Evolutionary conservation across 2,888 invertebrate species (phyloP), one percentile per base, ranked within the genome.

Genomic region (Cheilosia scutellata): DNA sequence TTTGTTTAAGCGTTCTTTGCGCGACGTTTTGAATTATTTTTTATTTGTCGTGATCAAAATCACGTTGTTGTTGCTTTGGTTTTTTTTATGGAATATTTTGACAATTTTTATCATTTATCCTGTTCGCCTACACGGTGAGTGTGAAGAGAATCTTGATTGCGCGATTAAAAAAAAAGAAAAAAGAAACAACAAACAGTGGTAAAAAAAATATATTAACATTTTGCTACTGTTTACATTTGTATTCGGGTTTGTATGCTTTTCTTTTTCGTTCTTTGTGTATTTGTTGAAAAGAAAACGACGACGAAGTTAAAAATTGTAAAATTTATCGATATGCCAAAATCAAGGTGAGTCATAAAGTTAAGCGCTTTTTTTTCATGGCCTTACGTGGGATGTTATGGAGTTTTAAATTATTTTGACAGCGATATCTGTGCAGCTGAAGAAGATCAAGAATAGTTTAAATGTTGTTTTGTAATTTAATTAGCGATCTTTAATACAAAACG

Each of bases 221-320:
- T 27, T 58, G 72, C 72, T 72, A 79, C 65, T 72, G 72, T 79
- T 71, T 79, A 79, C 60, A 71, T 78, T 78, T 55, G 57, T 63
- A 37, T 71, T 70, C 31, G n/a, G 27, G 5, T 53, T 31, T 75
- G 9, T 58, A n/a, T 55, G 13, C 9, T 44, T 29, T 53, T 31
- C 47, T 13, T 13, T 33, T 11, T 11, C n/a, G 31, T 37, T 7
- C n/a, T 53, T 44, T 44, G 25, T 33, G 16, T 53, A 53, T 74
- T 68, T 66, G 37, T 31, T n/a, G 16, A 33, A 37, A 7, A 37
- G 9, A 74, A 62, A 49, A 33, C 11, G 29, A 33, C 11, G 29
- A 40, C 47, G 27, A 65, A 47, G 16, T 70, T 60, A 27, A 40
- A 42, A 51, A 33, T 5, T 68, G 42, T 31, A 66, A 60, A 49